Evolutionary conservation across 2,113 vertebrate species (phyloP).

Genomic region (Notothenia coriiceps): DNA sequence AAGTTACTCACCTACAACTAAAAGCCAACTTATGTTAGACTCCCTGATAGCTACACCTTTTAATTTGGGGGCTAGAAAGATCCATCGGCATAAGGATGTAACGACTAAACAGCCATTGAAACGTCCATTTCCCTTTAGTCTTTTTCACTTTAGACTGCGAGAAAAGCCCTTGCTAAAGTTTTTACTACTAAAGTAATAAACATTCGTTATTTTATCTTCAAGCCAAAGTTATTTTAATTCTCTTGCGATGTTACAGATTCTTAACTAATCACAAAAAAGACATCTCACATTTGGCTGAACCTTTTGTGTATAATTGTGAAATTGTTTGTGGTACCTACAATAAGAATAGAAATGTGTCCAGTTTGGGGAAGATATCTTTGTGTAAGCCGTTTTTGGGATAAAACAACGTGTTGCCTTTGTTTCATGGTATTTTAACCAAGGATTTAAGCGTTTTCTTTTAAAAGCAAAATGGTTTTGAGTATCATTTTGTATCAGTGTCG

Average conservation of each 20-base stretch:
- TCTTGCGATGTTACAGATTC: conserved; percentile 48
- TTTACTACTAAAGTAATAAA: too few relatives aligned
- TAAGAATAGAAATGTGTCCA: not conserved
- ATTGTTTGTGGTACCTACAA: conserved; percentile 13
- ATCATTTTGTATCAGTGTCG: too few relatives aligned
- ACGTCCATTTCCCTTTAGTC: too few relatives aligned
- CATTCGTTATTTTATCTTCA: conserved; percentile 20
- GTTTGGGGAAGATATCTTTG: conserved; percentile 2
- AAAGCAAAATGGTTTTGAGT: not conserved
- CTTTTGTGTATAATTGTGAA: conserved; percentile 19
- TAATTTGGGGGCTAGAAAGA: too few relatives aligned
- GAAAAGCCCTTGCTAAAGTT: too few relatives aligned
- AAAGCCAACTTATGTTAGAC: too few relatives aligned
- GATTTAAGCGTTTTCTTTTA: not conserved
- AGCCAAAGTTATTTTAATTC: conserved; percentile 30
- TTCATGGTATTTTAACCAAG: conserved; percentile 11
- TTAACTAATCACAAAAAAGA: conserved; percentile 13
- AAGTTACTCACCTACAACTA: too few relatives aligned
- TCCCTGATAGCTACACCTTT: too few relatives aligned
- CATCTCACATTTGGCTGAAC: conserved; percentile 25
- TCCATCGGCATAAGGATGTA: too few relatives aligned
- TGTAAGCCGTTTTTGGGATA: conserved; percentile 40
- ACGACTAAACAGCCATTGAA: too few relatives aligned
- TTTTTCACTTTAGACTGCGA: too few relatives aligned
- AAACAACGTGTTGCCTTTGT: conserved; percentile 39